Evolutionary conservation across 2,888 invertebrate species (phyloP), one percentile per base, ranked within the genome.

Genomic region (Pammene fasciana): DNA sequence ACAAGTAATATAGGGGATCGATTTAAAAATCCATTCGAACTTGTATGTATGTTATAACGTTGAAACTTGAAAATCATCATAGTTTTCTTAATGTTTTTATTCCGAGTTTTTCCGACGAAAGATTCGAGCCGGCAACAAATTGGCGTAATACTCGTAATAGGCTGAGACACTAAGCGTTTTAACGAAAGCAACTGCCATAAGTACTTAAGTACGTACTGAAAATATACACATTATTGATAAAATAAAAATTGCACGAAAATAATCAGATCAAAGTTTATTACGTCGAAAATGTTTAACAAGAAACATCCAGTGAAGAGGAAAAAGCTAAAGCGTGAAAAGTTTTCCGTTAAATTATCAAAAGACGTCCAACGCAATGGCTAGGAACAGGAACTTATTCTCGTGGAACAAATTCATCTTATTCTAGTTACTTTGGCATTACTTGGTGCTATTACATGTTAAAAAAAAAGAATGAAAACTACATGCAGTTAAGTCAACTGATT

Each of bases 261-360:
- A 54, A 55, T 26, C 16, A 16, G 16, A 54, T 55, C n/a, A 38
- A 36, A 45, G n/a, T 43, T 34, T 43, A 43, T 10, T 54, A 67
- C 18, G 59, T 60, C 59, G 10, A 43, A 52, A 45, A n/a, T 34
- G 54, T 60, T 60, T 55, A 41, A 38, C n/a, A 46, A 41, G 61
- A 45, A 56, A 61, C 41, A n/a, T 67, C 9, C 46, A 61, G 18
- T 46, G 16, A 54, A 61, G 38, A 41, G 66, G 18, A 67, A 67
- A 62, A 54, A 67, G 26, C 13, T 62, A 14, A 46, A 46, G 16
- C 46, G 36, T 60, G 11, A 14, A 16, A 50, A 38, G n/a, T 48
- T 48, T 26, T 61, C 14, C 36, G 11, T n/a, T 7, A 18, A 18
- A 48, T 45, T 54, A 16, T 43, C 61, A 41, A 62, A 48, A 48